Evolutionary conservation across 2,797 vertebrate genomes (phyloP).

Genomic region (Picus viridis): DNA sequence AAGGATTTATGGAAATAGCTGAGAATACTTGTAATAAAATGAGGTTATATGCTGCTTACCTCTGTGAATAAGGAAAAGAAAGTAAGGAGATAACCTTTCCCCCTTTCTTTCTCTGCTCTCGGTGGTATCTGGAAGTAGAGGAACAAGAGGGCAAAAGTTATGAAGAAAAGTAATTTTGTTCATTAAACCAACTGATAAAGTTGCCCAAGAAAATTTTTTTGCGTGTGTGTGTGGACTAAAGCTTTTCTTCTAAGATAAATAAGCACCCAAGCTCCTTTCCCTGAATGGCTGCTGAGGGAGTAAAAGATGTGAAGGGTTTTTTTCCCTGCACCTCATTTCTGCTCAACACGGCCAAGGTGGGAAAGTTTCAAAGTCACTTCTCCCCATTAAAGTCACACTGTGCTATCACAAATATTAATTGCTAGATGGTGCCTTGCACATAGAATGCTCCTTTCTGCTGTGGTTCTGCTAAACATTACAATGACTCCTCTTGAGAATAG

Average conservation of each 20-base stretch:
- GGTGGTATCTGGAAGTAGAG: not conserved
- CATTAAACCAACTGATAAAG: not conserved
- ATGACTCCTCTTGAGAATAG: not conserved
- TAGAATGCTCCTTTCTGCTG: not conserved
- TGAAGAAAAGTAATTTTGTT: not conserved
- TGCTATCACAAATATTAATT: not conserved
- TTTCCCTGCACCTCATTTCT: not conserved
- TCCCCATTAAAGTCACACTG: not conserved
- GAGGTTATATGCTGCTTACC: not conserved
- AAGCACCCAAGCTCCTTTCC: not conserved
- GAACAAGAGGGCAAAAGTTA: not conserved
- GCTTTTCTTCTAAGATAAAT: not conserved
- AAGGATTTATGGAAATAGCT: not conserved
- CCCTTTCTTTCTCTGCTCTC: not conserved
- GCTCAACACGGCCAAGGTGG: not conserved
- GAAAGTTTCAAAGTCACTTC: conserved; percentile 3
- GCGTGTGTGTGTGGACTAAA: not conserved
- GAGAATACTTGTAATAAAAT: not conserved
- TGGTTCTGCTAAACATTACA: not conserved
- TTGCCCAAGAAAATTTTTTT: not conserved
- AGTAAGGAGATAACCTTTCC: not conserved
- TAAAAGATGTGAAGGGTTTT: not conserved
- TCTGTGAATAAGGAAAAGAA: conserved; percentile 5
- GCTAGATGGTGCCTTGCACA: not conserved
- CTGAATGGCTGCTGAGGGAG: not conserved